Conservation (phyloP, 1,140 invertebrate species). For the Scaptomyza pallida region DNA sequence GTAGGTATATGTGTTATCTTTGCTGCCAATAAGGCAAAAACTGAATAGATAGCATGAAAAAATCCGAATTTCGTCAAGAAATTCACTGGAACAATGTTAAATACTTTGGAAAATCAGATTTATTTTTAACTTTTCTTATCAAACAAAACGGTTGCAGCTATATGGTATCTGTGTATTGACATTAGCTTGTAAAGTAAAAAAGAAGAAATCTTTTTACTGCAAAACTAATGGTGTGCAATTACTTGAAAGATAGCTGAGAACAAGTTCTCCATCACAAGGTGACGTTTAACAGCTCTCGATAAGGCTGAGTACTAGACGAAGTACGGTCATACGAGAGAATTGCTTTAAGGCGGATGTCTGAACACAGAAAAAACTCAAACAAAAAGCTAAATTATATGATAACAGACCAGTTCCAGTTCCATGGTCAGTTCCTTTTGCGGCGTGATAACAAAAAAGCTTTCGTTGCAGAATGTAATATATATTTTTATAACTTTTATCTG, state of each 20-base stretch:
- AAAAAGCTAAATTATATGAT: constrained; percentile 15
- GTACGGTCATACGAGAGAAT: background rate
- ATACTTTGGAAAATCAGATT: background rate
- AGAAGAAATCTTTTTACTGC: background rate
- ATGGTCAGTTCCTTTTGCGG: constrained; percentile 29
- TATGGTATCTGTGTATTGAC: too few relatives aligned
- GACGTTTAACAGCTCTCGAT: background rate
- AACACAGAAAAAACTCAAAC: background rate
- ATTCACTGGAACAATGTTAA: background rate
- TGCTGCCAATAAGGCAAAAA: background rate
- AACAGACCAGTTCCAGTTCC: constrained; percentile 31
- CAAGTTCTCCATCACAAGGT: background rate
- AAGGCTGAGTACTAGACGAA: background rate
- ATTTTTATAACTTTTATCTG: constrained; percentile 36
- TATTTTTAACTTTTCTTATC: background rate
- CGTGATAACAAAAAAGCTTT: constrained; percentile 11
- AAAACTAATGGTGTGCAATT: background rate
- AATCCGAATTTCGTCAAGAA: background rate
- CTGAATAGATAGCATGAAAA: background rate
- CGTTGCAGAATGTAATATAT: background rate
- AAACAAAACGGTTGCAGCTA: too few relatives aligned
- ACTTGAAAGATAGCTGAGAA: constrained; percentile 4
- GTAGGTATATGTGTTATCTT: constrained; percentile 11
- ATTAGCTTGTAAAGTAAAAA: background rate
- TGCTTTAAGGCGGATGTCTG: constrained; percentile 5